Evolutionary conservation across 2,888 invertebrate genomes (phyloP).

Genomic region (Acanthosepion esculentum): DNA sequence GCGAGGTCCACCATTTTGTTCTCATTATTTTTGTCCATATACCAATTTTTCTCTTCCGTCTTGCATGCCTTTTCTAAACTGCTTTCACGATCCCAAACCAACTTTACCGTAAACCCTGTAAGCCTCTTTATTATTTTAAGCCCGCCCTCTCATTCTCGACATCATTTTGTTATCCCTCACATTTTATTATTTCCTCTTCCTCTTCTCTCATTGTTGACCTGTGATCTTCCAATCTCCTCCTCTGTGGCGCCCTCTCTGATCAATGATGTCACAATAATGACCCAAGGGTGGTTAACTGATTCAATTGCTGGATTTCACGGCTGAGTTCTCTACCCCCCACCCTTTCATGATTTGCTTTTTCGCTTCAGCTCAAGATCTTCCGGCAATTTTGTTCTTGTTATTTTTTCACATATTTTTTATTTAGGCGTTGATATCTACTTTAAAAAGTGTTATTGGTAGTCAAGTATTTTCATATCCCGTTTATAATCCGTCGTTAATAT

Average conservation of each 20-base stretch:
- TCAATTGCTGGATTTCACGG: neutral
- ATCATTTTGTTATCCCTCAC: neutral
- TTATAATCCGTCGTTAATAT: no score
- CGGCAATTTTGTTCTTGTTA: neutral
- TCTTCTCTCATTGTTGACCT: neutral
- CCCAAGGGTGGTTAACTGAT: neutral
- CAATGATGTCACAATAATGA: slow-evolving; percentile 33
- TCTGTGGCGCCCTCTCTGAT: neutral
- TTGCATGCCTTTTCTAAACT: no score
- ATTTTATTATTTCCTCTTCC: neutral
- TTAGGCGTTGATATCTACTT: no score
- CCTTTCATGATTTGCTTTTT: neutral
- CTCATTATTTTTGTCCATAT: neutral
- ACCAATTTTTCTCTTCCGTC: no score
- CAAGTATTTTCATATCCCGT: no score
- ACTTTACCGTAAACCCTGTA: neutral
- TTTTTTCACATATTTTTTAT: no score
- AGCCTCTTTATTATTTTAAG: neutral
- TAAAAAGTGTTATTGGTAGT: no score
- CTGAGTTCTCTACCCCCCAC: neutral
- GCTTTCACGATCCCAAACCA: no score
- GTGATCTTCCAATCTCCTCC: neutral
- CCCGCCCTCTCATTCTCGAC: neutral
- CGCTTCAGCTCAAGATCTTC: neutral
- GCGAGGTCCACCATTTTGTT: neutral